Conservation (phyloP, 2,888 invertebrate species). For the Sisyra nigra region DNA sequence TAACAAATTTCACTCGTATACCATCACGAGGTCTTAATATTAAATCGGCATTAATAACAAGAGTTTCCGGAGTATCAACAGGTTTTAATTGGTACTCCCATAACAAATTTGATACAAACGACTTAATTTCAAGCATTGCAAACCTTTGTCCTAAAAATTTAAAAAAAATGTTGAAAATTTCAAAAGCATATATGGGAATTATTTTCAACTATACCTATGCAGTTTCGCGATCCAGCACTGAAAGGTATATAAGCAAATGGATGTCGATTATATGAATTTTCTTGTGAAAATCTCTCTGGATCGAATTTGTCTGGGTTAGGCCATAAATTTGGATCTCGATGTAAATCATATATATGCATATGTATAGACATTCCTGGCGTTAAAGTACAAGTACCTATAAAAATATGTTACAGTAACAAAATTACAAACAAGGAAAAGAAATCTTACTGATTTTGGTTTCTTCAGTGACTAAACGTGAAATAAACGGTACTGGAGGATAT, state of each 20-base stretch:
- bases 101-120: conserved; percentile 29
- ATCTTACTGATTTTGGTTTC: neutral
- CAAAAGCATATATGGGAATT: neutral
- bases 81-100: conserved; percentile 30
- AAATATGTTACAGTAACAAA: neutral
- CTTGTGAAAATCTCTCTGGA: conserved; percentile 5
- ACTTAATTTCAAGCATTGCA: conserved; percentile 7
- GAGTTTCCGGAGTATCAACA: conserved; percentile 26
- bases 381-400: conserved; percentile 14
- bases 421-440: no score
- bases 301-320: conserved; percentile 6
- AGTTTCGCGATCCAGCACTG: conserved; percentile 6
- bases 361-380: conserved; percentile 3
- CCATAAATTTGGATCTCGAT: conserved; percentile 5
- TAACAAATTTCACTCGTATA: conserved; percentile 3
- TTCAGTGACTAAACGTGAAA: neutral
- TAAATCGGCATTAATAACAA: conserved; percentile 26
- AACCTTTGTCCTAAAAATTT: conserved; percentile 31
- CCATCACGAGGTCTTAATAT: neutral
- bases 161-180: conserved; percentile 19
- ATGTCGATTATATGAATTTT: conserved; percentile 3
- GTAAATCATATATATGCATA: conserved; percentile 5
- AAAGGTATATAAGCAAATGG: conserved; percentile 7
- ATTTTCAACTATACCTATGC: conserved; percentile 2
- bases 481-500: conserved; percentile 5